These are phyloP conservation scores for Euplagia quadripunctaria DNA, from an alignment of 2,888 invertebrate genomes.

Conservation along the genomic window DNA sequence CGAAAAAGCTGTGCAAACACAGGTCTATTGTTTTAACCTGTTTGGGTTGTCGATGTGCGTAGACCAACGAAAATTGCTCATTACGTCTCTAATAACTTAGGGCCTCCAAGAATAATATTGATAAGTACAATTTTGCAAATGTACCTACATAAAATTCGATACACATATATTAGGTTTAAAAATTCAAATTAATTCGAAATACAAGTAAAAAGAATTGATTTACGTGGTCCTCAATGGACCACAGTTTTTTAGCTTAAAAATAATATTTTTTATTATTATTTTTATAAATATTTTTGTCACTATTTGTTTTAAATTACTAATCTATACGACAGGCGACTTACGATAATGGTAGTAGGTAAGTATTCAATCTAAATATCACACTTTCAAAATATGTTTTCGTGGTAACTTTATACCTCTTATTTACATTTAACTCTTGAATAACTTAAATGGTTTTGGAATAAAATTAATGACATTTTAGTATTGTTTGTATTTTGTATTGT, in stretches of 20 bases:
- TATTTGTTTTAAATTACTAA: background rate
- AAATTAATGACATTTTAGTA: slow-evolving; percentile 25
- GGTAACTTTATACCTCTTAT: slow-evolving; percentile 31
- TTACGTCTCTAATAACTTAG: slow-evolving; percentile 49
- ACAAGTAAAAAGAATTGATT: background rate
- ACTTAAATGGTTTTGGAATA: slow-evolving; percentile 23
- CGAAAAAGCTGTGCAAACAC: slow-evolving; percentile 70
- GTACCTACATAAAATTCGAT: slow-evolving; percentile 10
- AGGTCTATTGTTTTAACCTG: slow-evolving; percentile 53
- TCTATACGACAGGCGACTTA: background rate
- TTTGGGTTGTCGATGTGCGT: slow-evolving; percentile 42
- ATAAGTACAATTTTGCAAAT: slow-evolving; percentile 8
- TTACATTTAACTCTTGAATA: slow-evolving; percentile 25
- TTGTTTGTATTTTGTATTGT: slow-evolving; percentile 29
- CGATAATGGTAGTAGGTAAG: background rate
- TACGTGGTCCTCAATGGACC: background rate
- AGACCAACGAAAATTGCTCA: slow-evolving; percentile 35
- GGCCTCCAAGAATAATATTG: slow-evolving; percentile 36
- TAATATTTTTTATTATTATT: background rate
- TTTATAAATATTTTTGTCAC: background rate
- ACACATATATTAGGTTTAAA: background rate
- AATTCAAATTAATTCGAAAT: slow-evolving; percentile 19
- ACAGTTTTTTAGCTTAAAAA: slow-evolving; percentile 2
- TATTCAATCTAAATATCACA: background rate
- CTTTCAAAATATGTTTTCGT: slow-evolving; percentile 33